These are phyloP conservation scores for Spodoptera picta DNA, from an alignment of 2,888 invertebrate species.

Conservation along the genomic window DNA sequence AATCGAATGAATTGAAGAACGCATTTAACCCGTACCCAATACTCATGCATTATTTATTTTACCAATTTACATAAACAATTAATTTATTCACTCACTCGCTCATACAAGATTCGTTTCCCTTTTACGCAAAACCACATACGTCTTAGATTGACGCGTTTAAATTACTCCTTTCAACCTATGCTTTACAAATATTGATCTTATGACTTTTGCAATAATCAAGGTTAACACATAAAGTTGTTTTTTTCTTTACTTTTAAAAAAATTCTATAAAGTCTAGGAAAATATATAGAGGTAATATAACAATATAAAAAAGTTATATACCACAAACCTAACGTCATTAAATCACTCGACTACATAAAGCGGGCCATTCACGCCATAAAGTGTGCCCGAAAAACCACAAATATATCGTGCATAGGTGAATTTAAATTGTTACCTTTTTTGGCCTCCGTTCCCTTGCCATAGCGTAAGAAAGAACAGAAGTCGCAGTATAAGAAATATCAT, in stretches of 20 bases:
- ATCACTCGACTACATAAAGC: slow-evolving; percentile 56
- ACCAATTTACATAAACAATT: slow-evolving; percentile 18
- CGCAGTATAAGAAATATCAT: background rate
- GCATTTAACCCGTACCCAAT: slow-evolving; percentile 1
- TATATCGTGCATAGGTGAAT: slow-evolving; percentile 62
- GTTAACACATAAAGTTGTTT: background rate
- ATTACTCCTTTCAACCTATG: slow-evolving; percentile 47
- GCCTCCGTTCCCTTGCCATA: slow-evolving; percentile 8
- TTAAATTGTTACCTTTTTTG: slow-evolving; percentile 68
- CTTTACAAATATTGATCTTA: background rate
- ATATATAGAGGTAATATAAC: slow-evolving; percentile 20
- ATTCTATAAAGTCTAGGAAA: slow-evolving; percentile 12
- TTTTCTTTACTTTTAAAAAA: slow-evolving; percentile 4
- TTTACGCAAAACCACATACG: slow-evolving; percentile 42
- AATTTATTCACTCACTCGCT: slow-evolving; percentile 17
- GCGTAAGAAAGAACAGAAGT: slow-evolving; percentile 34
- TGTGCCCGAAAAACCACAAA: slow-evolving; percentile 56
- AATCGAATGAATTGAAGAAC: slow-evolving; percentile 10
- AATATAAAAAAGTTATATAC: no score
- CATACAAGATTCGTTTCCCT: slow-evolving; percentile 39
- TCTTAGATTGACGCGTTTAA: slow-evolving; percentile 47
- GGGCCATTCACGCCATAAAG: slow-evolving; percentile 55
- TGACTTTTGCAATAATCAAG: no score
- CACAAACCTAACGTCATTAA: slow-evolving; percentile 48
- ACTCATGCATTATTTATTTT: slow-evolving; percentile 34